Evolutionary conservation across 2,888 invertebrate species (phyloP).

Genomic region (Acanthosepion pharaonis): DNA sequence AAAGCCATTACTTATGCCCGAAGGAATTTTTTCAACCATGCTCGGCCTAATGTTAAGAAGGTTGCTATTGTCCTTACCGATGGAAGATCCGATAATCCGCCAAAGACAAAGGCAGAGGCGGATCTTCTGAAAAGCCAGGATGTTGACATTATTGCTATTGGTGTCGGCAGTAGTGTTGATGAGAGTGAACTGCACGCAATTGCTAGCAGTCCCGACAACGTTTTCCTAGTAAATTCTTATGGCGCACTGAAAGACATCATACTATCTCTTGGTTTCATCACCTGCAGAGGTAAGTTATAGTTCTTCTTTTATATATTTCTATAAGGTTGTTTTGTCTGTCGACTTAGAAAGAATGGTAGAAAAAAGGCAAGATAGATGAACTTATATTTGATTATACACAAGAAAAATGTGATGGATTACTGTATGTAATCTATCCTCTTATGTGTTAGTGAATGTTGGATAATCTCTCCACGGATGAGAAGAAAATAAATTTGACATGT

Average conservation of each 20-base stretch:
- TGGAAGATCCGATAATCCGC: neutral
- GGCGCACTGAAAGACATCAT: neutral
- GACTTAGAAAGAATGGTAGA: no score
- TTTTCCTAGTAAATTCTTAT: neutral
- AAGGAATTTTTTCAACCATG: neutral
- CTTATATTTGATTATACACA: no score
- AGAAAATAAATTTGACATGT: no score
- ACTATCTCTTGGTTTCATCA: slow-evolving; percentile 51
- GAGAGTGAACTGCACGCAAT: neutral
- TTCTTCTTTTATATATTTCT: neutral
- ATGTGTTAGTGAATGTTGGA: no score
- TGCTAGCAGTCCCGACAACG: neutral
- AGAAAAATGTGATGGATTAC: no score
- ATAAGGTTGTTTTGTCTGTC: neutral
- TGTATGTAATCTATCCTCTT: no score
- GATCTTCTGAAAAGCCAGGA: neutral
- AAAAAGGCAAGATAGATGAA: no score
- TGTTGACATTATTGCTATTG: neutral
- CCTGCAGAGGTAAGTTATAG: slow-evolving; percentile 56
- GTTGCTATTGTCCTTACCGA: neutral
- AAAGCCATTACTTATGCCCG: neutral
- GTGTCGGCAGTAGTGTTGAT: neutral
- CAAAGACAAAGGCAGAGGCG: neutral
- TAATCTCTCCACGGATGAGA: no score
- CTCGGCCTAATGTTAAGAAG: neutral